Conservation (phyloP, 37 sponge, comb jelly and placozoan genomes). For the Axinella damicornis region DNA sequence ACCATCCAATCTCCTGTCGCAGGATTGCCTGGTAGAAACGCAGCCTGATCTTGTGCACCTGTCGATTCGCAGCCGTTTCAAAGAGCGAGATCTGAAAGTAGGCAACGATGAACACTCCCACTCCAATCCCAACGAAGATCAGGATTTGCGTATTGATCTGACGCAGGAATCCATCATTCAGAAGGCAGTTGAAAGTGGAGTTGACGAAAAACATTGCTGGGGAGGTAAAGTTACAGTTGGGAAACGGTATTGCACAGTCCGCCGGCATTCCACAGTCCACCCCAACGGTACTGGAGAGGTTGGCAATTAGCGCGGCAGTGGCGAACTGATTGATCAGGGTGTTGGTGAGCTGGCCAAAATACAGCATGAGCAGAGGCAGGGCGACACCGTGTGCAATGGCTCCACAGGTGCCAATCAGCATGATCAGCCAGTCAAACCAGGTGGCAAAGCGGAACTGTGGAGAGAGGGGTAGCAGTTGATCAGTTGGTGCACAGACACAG, state of each 20-base stretch:
- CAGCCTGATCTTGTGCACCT: slow-evolving; percentile 57
- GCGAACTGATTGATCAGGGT: slow-evolving; percentile 46
- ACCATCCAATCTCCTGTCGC: slow-evolving; percentile 85
- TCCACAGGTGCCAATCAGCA: slow-evolving; percentile 57
- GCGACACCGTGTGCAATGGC: slow-evolving; percentile 73
- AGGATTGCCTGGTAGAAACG: slow-evolving; percentile 58
- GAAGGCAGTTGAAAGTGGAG: slow-evolving; percentile 7
- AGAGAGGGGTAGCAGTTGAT: background rate
- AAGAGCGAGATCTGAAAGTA: slow-evolving; percentile 51
- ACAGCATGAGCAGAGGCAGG: slow-evolving; percentile 61
- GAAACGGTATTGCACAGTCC: too few relatives aligned
- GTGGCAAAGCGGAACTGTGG: slow-evolving; percentile 82
- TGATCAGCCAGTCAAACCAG: slow-evolving; percentile 60
- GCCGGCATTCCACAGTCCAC: too few relatives aligned
- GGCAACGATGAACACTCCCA: slow-evolving; percentile 25
- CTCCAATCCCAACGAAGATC: slow-evolving; percentile 36
- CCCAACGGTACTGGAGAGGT: too few relatives aligned
- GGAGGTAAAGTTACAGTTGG: too few relatives aligned
- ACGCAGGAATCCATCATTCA: background rate
- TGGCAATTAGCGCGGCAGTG: background rate
- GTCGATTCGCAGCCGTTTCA: slow-evolving; percentile 46
- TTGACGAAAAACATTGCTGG: too few relatives aligned
- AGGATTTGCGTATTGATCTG: slow-evolving; percentile 1
- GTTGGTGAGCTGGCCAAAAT: slow-evolving; percentile 78
- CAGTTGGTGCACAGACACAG: too few relatives aligned